These are phyloP conservation scores for Chloroceryle inda DNA, from an alignment of 2,797 vertebrate species.

Conservation along the genomic window DNA sequence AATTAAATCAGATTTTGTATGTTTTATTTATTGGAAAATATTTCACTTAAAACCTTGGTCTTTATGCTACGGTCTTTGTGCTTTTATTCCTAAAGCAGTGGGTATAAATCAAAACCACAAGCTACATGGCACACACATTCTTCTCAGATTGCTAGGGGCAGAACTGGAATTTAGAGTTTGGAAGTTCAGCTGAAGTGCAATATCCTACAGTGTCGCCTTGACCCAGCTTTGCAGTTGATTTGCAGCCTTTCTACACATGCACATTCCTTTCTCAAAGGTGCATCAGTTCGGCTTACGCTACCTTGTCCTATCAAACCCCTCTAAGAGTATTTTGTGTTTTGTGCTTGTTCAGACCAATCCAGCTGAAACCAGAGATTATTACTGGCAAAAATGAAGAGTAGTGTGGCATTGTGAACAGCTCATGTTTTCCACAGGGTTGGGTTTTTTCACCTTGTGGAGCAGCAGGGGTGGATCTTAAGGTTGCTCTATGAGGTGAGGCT, in stretches of 20 bases:
- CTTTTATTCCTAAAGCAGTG: not conserved
- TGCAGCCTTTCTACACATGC: fast-evolving
- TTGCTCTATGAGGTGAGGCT: not conserved
- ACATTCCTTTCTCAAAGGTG: fast-evolving
- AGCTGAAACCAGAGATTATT: not conserved
- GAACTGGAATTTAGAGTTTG: not conserved
- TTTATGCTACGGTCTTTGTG: not conserved
- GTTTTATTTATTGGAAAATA: not conserved
- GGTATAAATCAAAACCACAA: not conserved
- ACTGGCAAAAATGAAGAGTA: not conserved
- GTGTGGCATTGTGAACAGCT: not conserved
- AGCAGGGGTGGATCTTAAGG: fast-evolving
- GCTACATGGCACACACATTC: fast-evolving
- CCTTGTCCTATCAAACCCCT: not conserved
- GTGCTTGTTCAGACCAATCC: not conserved
- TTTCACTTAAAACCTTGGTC: not conserved
- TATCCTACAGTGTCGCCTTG: not conserved
- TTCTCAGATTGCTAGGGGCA: not conserved
- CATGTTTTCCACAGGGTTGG: not conserved
- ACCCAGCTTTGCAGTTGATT: not conserved
- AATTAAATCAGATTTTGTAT: not conserved
- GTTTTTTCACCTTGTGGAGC: not conserved
- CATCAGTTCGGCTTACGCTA: not conserved
- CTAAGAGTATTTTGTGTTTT: fast-evolving
- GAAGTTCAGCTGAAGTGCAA: not conserved